Evolutionary conservation across 30 jellyfish, hydroid and myxozoan genomes (phyloP).

Genomic region (Cassiopea xamachana): DNA sequence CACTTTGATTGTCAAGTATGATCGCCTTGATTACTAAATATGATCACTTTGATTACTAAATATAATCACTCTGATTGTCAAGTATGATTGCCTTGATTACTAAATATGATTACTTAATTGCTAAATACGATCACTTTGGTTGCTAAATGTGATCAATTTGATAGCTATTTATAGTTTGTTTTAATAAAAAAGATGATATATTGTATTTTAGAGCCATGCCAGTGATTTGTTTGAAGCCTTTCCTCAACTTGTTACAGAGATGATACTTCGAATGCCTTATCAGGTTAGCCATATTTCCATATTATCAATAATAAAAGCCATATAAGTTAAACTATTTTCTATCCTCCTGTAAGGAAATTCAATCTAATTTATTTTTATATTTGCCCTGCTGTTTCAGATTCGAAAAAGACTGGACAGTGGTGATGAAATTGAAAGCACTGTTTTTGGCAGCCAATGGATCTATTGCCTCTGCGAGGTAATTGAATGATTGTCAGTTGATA

Average conservation of each 20-base stretch:
- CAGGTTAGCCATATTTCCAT: slow-evolving; percentile 69
- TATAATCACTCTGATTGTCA: too few species aligned
- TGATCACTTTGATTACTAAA: too few species aligned
- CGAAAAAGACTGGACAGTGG: slow-evolving; percentile 67
- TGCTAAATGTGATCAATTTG: not conserved
- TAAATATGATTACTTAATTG: too few species aligned
- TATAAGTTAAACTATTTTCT: not conserved
- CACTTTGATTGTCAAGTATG: too few species aligned
- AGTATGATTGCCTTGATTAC: too few species aligned
- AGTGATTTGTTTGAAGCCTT: slow-evolving; percentile 92
- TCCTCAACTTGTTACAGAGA: slow-evolving; percentile 96
- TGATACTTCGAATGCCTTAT: slow-evolving; percentile 93
- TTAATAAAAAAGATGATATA: not conserved
- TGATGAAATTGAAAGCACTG: slow-evolving; percentile 31
- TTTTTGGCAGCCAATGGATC: slow-evolving; percentile 87
- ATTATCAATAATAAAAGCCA: not conserved
- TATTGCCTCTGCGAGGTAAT: slow-evolving; percentile 91
- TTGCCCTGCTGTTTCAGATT: slow-evolving; percentile 25
- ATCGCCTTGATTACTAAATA: too few species aligned
- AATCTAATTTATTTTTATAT: not conserved
- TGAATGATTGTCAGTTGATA: not conserved
- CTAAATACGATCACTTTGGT: not conserved
- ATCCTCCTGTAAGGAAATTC: not conserved
- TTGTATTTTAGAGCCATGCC: slow-evolving; percentile 88
- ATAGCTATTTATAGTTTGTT: not conserved